A percentile compares a stretch with the other conserved stretches of the same genome.
phyloP scores from a whole-genome alignment of 64 coral and sea anemone species.

The Astreopora myriophthalma region DNA sequence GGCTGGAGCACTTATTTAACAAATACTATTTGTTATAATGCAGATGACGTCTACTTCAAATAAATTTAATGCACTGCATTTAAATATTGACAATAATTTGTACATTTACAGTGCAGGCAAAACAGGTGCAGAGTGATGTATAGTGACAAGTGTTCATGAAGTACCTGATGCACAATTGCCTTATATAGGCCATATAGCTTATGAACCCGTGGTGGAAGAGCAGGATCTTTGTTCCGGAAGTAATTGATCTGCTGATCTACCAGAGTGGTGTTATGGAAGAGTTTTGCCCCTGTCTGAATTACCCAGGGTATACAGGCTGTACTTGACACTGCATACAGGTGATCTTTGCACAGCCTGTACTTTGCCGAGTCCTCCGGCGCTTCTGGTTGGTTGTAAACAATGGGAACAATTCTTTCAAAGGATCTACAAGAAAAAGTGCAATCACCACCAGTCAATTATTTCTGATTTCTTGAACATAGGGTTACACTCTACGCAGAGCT shows the following conservation, averaged over 20 bases:
- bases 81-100: too few species aligned
- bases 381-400: slow-evolving; percentile 14
- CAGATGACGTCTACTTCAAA: too few species aligned
- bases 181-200: slow-evolving; percentile 36
- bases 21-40: too few species aligned
- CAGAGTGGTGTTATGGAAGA: not conserved
- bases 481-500: too few species aligned
- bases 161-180: slow-evolving; percentile 13
- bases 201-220: not conserved
- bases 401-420: slow-evolving; percentile 45
- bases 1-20: too few species aligned
- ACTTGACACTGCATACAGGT: not conserved
- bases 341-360: slow-evolving; percentile 11
- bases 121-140: too few species aligned
- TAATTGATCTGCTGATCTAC: slow-evolving; percentile 11
- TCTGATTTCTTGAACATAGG: too few species aligned
- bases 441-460: too few species aligned
- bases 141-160: not conserved
- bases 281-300: not conserved
- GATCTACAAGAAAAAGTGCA: not conserved
- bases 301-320: slow-evolving; percentile 32
- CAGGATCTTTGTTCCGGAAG: slow-evolving; percentile 1
- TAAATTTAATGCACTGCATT: too few species aligned
- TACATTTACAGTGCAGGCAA: too few species aligned
- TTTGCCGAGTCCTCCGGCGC: not conserved